These are phyloP conservation scores for Cygnus olor DNA, from an alignment of 2,797 vertebrate genomes.

Conservation along the genomic window DNA sequence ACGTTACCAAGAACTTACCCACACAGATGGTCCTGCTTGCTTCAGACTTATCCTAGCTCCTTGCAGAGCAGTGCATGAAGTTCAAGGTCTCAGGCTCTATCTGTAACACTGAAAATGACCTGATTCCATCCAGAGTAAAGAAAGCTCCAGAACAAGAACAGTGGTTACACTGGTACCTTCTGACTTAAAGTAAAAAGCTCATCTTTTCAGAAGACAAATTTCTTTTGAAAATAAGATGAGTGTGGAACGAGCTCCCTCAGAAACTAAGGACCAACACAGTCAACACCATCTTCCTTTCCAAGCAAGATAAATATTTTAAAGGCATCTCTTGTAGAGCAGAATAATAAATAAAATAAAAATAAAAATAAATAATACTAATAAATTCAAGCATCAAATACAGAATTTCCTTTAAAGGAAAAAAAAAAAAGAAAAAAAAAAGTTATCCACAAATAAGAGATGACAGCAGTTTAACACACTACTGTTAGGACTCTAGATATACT, in stretches of 20 bases:
- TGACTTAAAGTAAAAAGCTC: not conserved
- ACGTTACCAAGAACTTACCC: not conserved
- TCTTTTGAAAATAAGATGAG: not conserved
- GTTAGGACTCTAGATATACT: not conserved
- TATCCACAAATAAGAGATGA: not conserved
- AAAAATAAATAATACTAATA: not conserved
- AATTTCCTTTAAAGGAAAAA: not conserved
- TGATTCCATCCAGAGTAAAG: not conserved
- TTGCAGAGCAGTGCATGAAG: not conserved
- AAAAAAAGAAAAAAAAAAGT: not conserved
- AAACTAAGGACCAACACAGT: not conserved
- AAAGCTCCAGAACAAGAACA: not conserved
- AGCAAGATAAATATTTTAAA: not conserved
- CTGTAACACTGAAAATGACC: not conserved
- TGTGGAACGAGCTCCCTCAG: not conserved
- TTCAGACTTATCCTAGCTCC: not conserved
- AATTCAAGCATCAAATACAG: not conserved
- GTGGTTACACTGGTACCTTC: not conserved
- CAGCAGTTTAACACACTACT: not conserved
- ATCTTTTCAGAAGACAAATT: not conserved
- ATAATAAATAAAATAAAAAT: not conserved
- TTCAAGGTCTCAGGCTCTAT: not conserved
- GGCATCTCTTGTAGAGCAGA: not conserved
- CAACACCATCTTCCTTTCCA: not conserved
- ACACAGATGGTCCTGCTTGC: not conserved